phyloP scores from a whole-genome alignment of 2,113 vertebrate species.

The Rafetus swinhoei region DNA sequence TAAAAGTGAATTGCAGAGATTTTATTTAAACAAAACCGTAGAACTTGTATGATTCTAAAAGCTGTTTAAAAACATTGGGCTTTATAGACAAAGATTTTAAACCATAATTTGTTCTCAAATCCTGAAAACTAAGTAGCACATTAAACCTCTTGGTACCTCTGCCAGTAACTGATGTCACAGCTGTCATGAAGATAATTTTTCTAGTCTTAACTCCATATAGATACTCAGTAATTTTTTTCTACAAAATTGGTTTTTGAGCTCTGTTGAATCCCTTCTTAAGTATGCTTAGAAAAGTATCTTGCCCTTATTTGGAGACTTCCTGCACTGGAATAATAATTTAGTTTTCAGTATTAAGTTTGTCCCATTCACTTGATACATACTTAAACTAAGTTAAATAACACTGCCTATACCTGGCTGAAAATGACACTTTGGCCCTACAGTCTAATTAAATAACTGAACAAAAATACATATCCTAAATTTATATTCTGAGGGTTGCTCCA shows the following conservation, averaged over 20 bases:
- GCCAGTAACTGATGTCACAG: background rate
- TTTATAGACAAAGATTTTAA: background rate
- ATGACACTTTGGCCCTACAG: background rate
- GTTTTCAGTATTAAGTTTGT: background rate
- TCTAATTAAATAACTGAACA: background rate
- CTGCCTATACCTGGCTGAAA: background rate
- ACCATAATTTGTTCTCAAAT: background rate
- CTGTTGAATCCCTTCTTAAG: background rate
- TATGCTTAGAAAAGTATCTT: background rate
- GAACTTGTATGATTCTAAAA: background rate
- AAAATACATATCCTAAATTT: background rate
- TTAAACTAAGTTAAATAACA: background rate
- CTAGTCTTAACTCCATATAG: background rate
- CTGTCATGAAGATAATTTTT: background rate
- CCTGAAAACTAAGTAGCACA: background rate
- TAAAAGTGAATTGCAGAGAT: background rate
- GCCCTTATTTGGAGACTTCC: background rate
- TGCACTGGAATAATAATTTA: background rate
- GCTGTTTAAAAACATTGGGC: background rate
- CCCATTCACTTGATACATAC: background rate
- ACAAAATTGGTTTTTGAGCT: background rate
- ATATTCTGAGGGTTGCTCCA: rapidly evolving
- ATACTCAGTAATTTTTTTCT: background rate
- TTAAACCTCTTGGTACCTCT: background rate
- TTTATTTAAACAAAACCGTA: background rate